Base-by-base conservation (phyloP, 2,113 vertebrate genomes). In the Balaeniceps rex region DNA sequence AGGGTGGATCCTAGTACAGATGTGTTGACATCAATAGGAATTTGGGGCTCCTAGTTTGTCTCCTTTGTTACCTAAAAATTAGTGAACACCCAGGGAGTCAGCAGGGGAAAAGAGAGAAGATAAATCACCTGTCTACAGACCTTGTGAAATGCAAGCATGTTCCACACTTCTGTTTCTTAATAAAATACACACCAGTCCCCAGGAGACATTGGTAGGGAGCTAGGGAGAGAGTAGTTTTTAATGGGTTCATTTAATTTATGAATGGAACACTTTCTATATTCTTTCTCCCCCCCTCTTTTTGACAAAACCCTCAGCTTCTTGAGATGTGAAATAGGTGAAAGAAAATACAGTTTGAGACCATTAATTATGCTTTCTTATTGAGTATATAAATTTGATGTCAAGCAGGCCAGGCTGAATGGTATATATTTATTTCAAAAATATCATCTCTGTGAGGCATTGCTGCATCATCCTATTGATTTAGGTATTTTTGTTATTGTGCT, bases 361-460 rank as follows among this genome's bases (percentile, higher is more conserved):
- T 98, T 98, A 98, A 98, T 98, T 98, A 97, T 98, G 86, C 93
- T 98, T 98, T 97, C 96, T 98, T 98, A 98, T 97, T 98, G 97
- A 98, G 97, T 97, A 98, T 97, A 98, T 98, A 98, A 98, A 98
- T 98, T 98, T 97, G 87, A 96, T 98, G 97, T 98, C 97, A 98
- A 97, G 94, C 42, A 46, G 94, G 64, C 96, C 93, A 95, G 78
- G 83, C 76, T 97, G 97, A 98, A 98, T 94, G 81, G 97, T 98
- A 97, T 98, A 94, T 98, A 98, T 98, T 98, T 98, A 98, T 98
- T 98, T 98, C 95, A 98, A 98, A 98, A 98, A 98, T 97, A 98
- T 98, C 96, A 97, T 97, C 95, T 98, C 96, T 97, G 90, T 96
- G 97, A 98, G 95, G 97, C 95, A 97, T 89, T 98, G 92, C 97